Conservation (phyloP, 2,888 invertebrate species). For the Drosophila picticornis region DNA sequence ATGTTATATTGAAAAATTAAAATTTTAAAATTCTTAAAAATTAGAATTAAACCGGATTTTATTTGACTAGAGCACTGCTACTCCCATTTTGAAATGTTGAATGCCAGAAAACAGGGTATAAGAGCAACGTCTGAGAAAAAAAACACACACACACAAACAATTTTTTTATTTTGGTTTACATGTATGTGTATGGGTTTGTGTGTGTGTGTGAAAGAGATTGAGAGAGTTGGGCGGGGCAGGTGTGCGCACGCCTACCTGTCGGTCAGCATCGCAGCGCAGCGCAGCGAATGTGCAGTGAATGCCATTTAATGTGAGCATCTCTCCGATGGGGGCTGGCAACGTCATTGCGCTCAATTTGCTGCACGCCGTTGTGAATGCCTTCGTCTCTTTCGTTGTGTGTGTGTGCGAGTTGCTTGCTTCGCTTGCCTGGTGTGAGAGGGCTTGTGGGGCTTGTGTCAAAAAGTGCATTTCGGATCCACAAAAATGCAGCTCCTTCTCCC, state of each 20-base stretch:
- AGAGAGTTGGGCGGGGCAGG: conserved; percentile 53
- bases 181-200: conserved; percentile 44
- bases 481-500: conserved; percentile 24
- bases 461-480: conserved; percentile 43
- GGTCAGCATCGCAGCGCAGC: conserved; percentile 13
- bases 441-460: conserved; percentile 37
- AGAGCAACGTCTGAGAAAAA: conserved; percentile 28
- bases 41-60: background rate
- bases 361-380: conserved; percentile 67
- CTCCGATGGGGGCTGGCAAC: conserved; percentile 28
- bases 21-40: background rate
- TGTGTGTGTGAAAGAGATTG: conserved; percentile 32
- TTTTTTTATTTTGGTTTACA: conserved; percentile 18
- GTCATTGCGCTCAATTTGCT: conserved; percentile 64
- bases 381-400: conserved; percentile 68
- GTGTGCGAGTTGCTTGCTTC: conserved; percentile 34
- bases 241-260: conserved; percentile 38
- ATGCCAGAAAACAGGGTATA: conserved; percentile 9
- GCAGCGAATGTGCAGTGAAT: conserved; percentile 35
- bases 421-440: conserved; percentile 60
- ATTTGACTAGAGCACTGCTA: background rate
- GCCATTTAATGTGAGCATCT: conserved; percentile 41
- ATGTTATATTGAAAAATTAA: background rate
- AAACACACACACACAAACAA: conserved; percentile 13
- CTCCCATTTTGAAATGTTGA: background rate